These are phyloP conservation scores for Coenonympha arcania DNA, from an alignment of 2,888 invertebrate species.

Conservation along the genomic window DNA sequence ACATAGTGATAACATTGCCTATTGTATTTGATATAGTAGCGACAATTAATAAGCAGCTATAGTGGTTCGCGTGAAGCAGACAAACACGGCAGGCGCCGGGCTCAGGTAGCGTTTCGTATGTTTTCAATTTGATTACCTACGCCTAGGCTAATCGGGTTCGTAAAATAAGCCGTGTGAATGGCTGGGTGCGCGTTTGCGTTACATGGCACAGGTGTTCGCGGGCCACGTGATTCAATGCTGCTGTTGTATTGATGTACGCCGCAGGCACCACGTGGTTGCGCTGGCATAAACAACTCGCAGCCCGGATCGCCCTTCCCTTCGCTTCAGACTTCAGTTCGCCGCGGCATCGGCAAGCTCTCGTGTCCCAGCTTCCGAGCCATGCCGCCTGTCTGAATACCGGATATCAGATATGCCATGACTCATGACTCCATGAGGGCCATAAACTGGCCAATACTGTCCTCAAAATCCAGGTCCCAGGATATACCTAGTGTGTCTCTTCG, in stretches of 20 bases:
- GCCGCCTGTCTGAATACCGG: too few species aligned
- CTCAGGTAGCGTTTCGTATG: slow-evolving; percentile 64
- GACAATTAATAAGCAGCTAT: slow-evolving; percentile 33
- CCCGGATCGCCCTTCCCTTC: too few species aligned
- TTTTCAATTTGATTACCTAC: slow-evolving; percentile 62
- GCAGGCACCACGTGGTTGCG: slow-evolving; percentile 61
- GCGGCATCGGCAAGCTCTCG: too few species aligned
- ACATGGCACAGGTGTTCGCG: slow-evolving; percentile 43
- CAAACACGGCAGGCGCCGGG: slow-evolving; percentile 66
- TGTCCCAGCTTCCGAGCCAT: too few species aligned
- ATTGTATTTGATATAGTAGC: slow-evolving; percentile 30
- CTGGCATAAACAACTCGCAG: slow-evolving; percentile 64
- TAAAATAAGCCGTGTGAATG: slow-evolving; percentile 31
- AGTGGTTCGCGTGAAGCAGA: slow-evolving; percentile 50
- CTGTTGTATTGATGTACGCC: slow-evolving; percentile 41
- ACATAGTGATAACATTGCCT: slow-evolving; percentile 41
- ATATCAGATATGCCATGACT: too few species aligned
- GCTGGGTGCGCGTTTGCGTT: slow-evolving; percentile 30
- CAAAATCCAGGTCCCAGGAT: too few species aligned
- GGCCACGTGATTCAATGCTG: slow-evolving; percentile 65
- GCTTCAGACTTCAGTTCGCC: slow-evolving; percentile 28
- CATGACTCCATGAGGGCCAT: too few species aligned
- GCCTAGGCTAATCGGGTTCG: slow-evolving; percentile 43
- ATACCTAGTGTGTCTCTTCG: too few species aligned
- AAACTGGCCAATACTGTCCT: too few species aligned